Conservation (phyloP, 2,888 invertebrate genomes). For the Epinotia bilunana region DNA sequence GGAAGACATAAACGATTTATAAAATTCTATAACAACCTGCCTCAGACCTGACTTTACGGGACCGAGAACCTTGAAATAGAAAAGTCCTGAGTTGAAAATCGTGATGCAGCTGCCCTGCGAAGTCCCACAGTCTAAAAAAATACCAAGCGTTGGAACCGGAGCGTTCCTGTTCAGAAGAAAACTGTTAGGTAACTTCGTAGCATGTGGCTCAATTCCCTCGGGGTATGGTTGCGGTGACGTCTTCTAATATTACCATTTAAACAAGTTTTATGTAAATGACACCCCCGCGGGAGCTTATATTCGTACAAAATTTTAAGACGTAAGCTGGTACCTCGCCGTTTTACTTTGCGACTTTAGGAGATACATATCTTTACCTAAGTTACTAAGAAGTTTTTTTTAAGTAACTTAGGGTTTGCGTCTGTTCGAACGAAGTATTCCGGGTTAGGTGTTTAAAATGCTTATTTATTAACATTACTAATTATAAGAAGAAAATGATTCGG, state of each 20-base stretch:
- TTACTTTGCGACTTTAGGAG: conserved; percentile 76
- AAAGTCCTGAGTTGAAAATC: conserved; percentile 58
- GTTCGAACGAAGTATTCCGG: not conserved
- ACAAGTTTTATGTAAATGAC: conserved; percentile 84
- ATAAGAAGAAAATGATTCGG: no score
- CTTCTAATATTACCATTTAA: conserved; percentile 84
- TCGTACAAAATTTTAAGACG: conserved; percentile 73
- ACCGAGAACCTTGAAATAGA: conserved; percentile 63
- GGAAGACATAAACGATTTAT: conserved; percentile 40
- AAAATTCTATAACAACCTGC: conserved; percentile 54
- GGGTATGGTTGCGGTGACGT: conserved; percentile 63
- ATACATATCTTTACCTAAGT: conserved; percentile 60
- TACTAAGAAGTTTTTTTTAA: conserved; percentile 3
- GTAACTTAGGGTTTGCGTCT: not conserved
- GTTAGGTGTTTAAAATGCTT: not conserved
- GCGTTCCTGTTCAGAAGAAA: conserved; percentile 46
- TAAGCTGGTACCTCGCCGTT: conserved; percentile 54
- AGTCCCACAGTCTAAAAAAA: conserved; percentile 51
- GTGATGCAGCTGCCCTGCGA: conserved; percentile 50
- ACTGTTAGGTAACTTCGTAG: conserved; percentile 36
- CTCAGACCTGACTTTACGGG: conserved; percentile 54
- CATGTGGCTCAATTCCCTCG: conserved; percentile 43
- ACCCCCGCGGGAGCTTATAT: conserved; percentile 74
- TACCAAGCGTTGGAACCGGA: not conserved
- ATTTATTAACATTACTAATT: no score